Conservation (phyloP, 2,888 invertebrate species). For the Diloba caeruleocephala region DNA sequence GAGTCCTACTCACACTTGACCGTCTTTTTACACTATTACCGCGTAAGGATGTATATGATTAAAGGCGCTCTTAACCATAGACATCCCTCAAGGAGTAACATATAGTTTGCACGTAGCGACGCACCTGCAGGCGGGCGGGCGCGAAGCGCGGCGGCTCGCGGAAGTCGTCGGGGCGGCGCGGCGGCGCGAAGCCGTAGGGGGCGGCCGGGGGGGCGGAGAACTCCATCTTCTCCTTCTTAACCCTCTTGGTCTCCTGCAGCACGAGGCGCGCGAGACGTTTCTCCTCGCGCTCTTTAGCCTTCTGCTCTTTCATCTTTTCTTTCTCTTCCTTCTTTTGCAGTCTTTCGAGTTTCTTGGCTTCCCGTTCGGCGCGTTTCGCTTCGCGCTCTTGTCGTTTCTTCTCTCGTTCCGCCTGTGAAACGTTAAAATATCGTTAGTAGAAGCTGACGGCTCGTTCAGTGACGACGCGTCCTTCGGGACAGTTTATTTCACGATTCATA, state of each 20-base stretch:
- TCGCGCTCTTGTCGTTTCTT: slow-evolving; percentile 88
- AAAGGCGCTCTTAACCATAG: no score
- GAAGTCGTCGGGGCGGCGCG: slow-evolving; percentile 19
- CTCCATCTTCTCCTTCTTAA: slow-evolving; percentile 77
- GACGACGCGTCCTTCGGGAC: no score
- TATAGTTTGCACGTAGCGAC: slow-evolving; percentile 67
- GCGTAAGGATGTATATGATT: no score
- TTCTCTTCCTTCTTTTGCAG: slow-evolving; percentile 86
- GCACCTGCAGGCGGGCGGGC: slow-evolving; percentile 38
- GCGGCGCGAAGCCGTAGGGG: slow-evolving; percentile 29
- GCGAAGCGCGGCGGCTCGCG: slow-evolving; percentile 20
- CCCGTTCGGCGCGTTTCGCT: slow-evolving; percentile 81
- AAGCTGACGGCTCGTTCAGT: background rate
- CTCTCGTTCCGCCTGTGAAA: slow-evolving; percentile 83
- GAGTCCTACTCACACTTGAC: no score
- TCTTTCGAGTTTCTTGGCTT: slow-evolving; percentile 81
- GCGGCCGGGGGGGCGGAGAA: slow-evolving; percentile 60
- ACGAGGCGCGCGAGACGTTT: slow-evolving; percentile 79
- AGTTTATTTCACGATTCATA: no score
- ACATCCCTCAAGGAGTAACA: no score
- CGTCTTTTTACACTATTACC: no score
- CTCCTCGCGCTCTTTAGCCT: slow-evolving; percentile 85
- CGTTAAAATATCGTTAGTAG: background rate
- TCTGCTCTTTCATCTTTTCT: slow-evolving; percentile 80
- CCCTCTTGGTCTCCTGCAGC: slow-evolving; percentile 78